A percentile compares a stretch with the other conserved stretches of the same genome.
These are phyloP conservation scores for Orchesellides sinensis DNA, from an alignment of 2,888 invertebrate genomes.

Conservation along the genomic window DNA sequence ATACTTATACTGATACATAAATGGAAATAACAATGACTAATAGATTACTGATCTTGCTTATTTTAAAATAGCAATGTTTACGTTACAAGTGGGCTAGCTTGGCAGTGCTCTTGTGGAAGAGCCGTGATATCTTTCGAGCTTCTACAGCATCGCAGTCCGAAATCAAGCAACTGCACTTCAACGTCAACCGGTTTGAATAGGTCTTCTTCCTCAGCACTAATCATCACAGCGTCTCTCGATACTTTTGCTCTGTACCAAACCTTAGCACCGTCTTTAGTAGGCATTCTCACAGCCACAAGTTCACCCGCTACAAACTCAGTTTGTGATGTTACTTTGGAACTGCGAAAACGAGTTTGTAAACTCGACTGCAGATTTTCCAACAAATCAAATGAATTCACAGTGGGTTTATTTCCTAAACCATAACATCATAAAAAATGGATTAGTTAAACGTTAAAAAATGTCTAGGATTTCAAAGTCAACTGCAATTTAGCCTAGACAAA, in stretches of 20 bases:
- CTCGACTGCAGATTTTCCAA: not conserved
- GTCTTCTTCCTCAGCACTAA: slow-evolving; percentile 17
- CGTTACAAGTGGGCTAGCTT: slow-evolving; percentile 44
- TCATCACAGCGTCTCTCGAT: slow-evolving; percentile 24
- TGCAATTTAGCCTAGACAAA: too few relatives aligned
- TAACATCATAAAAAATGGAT: not conserved
- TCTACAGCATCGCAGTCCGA: slow-evolving; percentile 29
- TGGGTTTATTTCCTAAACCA: not conserved
- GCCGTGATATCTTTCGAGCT: slow-evolving; percentile 7
- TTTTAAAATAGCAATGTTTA: not conserved
- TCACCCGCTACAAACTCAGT: slow-evolving; percentile 40
- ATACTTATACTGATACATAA: too few relatives aligned
- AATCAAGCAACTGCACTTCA: slow-evolving; percentile 46
- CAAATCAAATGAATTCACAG: not conserved
- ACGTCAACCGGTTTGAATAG: slow-evolving; percentile 19
- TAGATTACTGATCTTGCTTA: too few relatives aligned
- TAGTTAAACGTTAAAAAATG: not conserved
- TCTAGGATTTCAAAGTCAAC: not conserved
- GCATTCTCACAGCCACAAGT: slow-evolving; percentile 52
- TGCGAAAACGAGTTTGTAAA: not conserved
- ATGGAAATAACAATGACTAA: too few relatives aligned
- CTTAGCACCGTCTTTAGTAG: not conserved
- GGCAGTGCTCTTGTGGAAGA: slow-evolving; percentile 29
- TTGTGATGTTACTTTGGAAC: not conserved
- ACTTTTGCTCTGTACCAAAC: slow-evolving; percentile 56